These are phyloP conservation scores for Micronisus gabar DNA, from an alignment of 2,113 vertebrate genomes.

Conservation along the genomic window DNA sequence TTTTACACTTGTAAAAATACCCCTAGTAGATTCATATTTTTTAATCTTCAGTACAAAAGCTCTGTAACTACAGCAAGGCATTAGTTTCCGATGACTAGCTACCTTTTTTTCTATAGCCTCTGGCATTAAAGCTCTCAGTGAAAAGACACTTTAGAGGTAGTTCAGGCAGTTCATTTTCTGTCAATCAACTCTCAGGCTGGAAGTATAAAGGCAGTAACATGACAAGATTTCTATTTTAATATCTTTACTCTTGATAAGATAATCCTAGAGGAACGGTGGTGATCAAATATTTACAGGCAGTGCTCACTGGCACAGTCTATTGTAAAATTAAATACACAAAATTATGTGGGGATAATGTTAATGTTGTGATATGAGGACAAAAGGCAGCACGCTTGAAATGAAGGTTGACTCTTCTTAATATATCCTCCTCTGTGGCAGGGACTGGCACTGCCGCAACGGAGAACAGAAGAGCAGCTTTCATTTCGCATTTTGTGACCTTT, in stretches of 20 bases:
- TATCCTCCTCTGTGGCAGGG: neutral
- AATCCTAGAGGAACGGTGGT: conserved; percentile 48
- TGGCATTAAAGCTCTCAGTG: conserved; percentile 59
- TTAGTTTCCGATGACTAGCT: conserved; percentile 19
- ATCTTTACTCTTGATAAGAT: conserved; percentile 66
- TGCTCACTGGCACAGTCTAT: conserved; percentile 11
- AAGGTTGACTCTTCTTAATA: conserved; percentile 32
- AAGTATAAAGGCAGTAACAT: conserved; percentile 62
- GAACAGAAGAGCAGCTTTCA: neutral
- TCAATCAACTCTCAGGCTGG: conserved; percentile 63
- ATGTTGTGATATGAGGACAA: conserved; percentile 26
- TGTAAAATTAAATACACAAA: conserved; percentile 63
- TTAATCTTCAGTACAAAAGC: conserved; percentile 59
- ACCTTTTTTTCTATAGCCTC: conserved; percentile 42
- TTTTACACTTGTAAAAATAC: conserved; percentile 58
- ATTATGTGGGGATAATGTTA: conserved; percentile 33
- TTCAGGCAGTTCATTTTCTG: conserved; percentile 62
- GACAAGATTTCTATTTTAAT: conserved; percentile 66
- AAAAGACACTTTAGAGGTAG: conserved; percentile 56
- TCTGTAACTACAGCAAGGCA: conserved; percentile 20
- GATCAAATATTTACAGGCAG: conserved; percentile 59
- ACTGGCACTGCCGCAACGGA: rapidly evolving
- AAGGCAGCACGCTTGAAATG: neutral
- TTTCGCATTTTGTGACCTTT: conserved; percentile 22
- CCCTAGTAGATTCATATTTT: conserved; percentile 45